Evolutionary conservation across 2,113 vertebrate genomes (phyloP), one percentile per base, ranked within the genome.

Genomic region (Hepsetus odoe): DNA sequence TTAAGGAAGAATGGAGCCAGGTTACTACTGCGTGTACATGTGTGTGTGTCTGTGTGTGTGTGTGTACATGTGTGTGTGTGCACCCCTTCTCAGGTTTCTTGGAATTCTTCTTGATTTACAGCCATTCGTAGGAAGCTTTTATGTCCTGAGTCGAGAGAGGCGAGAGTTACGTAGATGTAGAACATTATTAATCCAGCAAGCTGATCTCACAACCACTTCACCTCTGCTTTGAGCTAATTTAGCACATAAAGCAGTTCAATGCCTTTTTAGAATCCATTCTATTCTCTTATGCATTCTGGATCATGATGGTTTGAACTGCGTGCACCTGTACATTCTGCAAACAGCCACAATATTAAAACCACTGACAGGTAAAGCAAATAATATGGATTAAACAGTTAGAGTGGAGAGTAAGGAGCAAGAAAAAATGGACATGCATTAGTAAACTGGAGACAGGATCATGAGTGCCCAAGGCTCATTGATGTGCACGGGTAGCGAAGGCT

Each of bases 101-200:
- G 40, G 83, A 85, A 82, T 80, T 76, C 67, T 35, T 24, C 59
- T 77, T 74, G 49, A 71, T 69, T 82, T 62, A 38, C 35, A 69
- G 74, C 38, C 38, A 71, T 81, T 74, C 77, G 62, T 59, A 73
- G 28, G 76, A 85, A 75, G 74, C 83, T 82, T 85, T 85, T 74
- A 80, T 72, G 78, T 59, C 32, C 68, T 16, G 38, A 56, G 68
- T 74, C 61, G 62, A 83, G 77, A 74, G 46, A 77, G 71, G 74
- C 72, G 80, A 49, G 73, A 46, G 40, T 80, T 80, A 85, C 77
- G 80, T 79, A 74, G 62, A 70, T 24, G 33, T 32, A 74, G 70
- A 83, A 82, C 81, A 85, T 46, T 61, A 79, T 77, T 70, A 77
- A 62, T 22, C 58, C 81, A 73, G 78, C 77, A 24, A 58, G 62